Base-by-base conservation (phyloP, 1,140 invertebrate genomes). In the Tachypleus tridentatus region DNA sequence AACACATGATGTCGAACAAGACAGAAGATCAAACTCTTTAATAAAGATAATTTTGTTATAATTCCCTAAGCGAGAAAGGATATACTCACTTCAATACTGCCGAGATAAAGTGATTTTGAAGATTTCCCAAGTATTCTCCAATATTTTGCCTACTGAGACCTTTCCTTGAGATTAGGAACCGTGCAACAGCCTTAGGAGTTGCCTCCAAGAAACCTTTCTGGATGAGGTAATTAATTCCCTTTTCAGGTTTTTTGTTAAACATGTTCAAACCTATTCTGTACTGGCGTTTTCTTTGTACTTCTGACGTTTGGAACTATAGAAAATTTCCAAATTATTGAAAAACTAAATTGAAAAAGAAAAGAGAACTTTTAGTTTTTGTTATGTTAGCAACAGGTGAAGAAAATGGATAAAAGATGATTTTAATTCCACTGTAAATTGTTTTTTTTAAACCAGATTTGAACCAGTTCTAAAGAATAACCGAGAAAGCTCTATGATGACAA, bases 121-220 rank as follows among this genome's bases (percentile, higher is more conserved):
- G 79, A 78, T 98, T 97, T 4, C 96, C 96, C 60, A 99, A 81
- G 79, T 97, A 99, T 76, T 99, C 96, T 60, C 97, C 97, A 73
- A 99, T 98, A 93, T 97, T 98, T 78, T 98, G 93, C 73, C 97
- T 97, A 72, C 93, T 96, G 4, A 99, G 79, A 0, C 97, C 97
- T 77, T 98, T 98, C 64, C 96, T 83, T 51, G 92, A 91, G 74
- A 98, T 93, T 49, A 99, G 83, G 76, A 99, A 97, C 68, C 89
- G 81, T 0, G 97, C 95, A 0, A 99, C 91, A 6, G 88, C 89
- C 66, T 87, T 85, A 7, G 58, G 7, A 4, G 54, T 59, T 29
- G 93, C 91, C 74, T 98, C 95, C n/a, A 99, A 80, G 77, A 98
- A 99, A 8, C 91, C 89, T 66, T 91, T 84, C 48, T 91, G 83